phyloP scores from a whole-genome alignment of 1,140 invertebrate genomes.

The Lethocerus indicus region DNA sequence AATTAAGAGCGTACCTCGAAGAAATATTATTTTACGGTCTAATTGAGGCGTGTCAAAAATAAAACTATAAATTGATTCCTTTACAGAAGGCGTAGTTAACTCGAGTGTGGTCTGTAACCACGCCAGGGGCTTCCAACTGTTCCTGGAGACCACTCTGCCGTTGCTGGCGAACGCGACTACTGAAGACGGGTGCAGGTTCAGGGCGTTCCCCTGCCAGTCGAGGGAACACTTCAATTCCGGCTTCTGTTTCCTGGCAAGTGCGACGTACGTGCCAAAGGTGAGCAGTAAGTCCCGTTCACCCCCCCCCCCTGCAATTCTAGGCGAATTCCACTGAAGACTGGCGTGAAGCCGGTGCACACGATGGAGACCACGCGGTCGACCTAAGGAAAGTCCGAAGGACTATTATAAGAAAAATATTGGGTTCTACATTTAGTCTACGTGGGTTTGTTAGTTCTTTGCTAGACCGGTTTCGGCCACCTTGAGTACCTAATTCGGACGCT shows the following conservation, averaged over 20 bases:
- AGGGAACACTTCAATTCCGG: conserved; percentile 24
- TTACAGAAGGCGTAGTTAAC: conserved; percentile 21
- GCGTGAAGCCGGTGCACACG: no score
- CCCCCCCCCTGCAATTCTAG: no score
- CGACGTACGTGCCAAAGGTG: conserved; percentile 27
- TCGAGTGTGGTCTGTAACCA: conserved; percentile 27
- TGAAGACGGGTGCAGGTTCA: conserved; percentile 25
- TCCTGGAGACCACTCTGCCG: conserved; percentile 22
- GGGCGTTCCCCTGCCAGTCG: conserved; percentile 28
- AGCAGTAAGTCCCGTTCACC: no score
- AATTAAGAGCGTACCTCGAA: neutral
- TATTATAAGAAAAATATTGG: no score
- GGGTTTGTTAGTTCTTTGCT: no score
- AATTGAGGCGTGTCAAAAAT: neutral
- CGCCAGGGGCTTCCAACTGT: conserved; percentile 21
- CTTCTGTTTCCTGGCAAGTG: conserved; percentile 27
- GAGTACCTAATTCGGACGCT: no score
- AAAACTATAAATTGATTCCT: neutral
- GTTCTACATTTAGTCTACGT: no score
- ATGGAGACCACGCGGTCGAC: no score
- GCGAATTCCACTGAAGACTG: no score
- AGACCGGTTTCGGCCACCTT: no score
- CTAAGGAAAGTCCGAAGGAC: no score
- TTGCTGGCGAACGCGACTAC: no score
- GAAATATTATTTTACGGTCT: neutral